These are phyloP conservation scores for Macrosoma leucophasiata DNA, from an alignment of 2,888 invertebrate species.

Conservation along the genomic window DNA sequence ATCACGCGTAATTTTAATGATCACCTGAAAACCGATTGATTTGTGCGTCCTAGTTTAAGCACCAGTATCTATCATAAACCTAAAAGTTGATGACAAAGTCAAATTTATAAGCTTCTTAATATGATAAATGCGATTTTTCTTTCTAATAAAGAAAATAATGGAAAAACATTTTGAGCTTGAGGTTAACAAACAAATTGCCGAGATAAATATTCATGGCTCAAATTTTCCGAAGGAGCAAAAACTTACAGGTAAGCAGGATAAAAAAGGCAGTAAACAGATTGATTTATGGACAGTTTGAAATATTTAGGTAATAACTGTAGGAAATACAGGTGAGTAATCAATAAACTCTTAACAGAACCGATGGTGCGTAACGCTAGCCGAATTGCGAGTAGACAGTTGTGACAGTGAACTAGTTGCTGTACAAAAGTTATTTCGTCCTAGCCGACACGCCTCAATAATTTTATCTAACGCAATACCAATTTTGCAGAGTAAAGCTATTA, in stretches of 20 bases:
- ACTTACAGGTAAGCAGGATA: too few species aligned
- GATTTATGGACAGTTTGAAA: slow-evolving; percentile 1
- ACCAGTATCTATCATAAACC: too few species aligned
- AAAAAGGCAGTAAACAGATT: slow-evolving; percentile 1
- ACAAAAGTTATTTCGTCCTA: slow-evolving; percentile 9
- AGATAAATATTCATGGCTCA: slow-evolving; percentile 5
- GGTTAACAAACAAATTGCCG: too few species aligned
- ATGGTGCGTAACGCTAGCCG: slow-evolving; percentile 42
- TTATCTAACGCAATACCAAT: neutral
- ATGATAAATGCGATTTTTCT: too few species aligned
- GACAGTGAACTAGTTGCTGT: slow-evolving; percentile 34
- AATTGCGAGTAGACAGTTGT: slow-evolving; percentile 52
- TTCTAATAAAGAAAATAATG: too few species aligned
- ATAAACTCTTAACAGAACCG: slow-evolving; percentile 31
- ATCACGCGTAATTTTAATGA: too few species aligned
- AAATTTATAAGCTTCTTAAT: too few species aligned
- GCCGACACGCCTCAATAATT: neutral
- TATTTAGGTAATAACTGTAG: slow-evolving; percentile 16
- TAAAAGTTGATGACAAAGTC: too few species aligned
- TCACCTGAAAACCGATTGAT: too few species aligned
- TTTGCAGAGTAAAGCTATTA: too few species aligned
- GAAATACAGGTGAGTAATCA: slow-evolving; percentile 26
- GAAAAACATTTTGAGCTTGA: too few species aligned
- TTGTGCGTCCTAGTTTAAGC: too few species aligned
- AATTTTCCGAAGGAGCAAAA: slow-evolving; percentile 6